phyloP scores from a whole-genome alignment of 2,797 vertebrate genomes.

The Denticeps clupeoides region DNA sequence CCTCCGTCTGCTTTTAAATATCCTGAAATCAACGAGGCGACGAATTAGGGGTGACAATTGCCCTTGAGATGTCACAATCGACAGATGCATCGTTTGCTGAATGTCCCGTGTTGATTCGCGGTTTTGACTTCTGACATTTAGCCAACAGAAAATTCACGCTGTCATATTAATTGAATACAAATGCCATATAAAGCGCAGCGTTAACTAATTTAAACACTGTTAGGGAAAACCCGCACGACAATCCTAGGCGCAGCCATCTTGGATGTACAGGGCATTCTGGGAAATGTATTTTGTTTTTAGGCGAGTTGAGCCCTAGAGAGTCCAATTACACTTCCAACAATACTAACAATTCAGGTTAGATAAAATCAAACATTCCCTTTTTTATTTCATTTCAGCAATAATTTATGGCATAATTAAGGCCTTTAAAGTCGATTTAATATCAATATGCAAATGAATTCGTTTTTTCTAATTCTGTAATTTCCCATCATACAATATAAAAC shows the following conservation, averaged over 20 bases:
- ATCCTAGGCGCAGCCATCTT: conserved; percentile 47
- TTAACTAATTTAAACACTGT: background rate
- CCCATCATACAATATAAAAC: background rate
- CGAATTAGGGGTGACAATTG: conserved; percentile 19
- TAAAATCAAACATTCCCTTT: no score
- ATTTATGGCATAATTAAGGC: background rate
- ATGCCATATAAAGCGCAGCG: background rate
- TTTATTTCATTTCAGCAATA: no score
- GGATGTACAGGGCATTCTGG: conserved; percentile 34
- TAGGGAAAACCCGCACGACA: background rate
- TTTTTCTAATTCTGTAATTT: no score
- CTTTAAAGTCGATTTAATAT: background rate
- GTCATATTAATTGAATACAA: no score
- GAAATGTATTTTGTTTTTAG: conserved; percentile 37
- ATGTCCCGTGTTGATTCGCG: no score
- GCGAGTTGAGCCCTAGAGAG: no score
- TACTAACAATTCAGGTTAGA: no score
- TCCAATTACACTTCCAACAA: no score
- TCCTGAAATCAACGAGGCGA: conserved; percentile 36
- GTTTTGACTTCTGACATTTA: no score
- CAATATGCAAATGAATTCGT: no score
- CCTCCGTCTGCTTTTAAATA: conserved; percentile 35
- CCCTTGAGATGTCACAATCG: conserved; percentile 7
- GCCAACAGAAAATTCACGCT: no score
- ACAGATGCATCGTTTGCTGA: conserved; percentile 14